phyloP scores from a whole-genome alignment of 2,888 invertebrate genomes.

The Drosophila falleni region DNA sequence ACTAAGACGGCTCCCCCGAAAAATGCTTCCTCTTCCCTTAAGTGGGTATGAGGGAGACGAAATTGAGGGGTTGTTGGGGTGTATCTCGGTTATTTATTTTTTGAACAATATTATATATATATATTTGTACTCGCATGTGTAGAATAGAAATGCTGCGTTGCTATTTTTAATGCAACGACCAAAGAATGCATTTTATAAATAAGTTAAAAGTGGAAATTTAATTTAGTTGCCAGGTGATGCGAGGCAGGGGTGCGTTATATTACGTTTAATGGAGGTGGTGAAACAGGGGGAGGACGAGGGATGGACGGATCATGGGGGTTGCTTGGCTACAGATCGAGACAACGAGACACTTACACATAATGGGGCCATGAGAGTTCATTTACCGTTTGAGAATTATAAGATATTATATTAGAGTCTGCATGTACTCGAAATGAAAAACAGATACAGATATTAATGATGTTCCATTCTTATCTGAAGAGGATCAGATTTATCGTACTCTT shows the following conservation, averaged over 20 bases:
- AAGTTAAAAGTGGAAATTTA: conserved; percentile 56
- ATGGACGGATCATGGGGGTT: conserved; percentile 9
- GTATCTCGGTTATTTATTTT: conserved; percentile 56
- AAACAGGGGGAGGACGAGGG: background rate
- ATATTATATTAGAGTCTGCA: background rate
- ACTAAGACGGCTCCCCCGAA: conserved; percentile 23
- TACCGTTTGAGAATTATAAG: background rate
- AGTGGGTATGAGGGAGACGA: background rate
- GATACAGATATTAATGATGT: background rate
- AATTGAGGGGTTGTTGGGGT: conserved; percentile 2
- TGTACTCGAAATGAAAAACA: background rate
- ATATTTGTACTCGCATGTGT: conserved; percentile 10
- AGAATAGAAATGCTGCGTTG: conserved; percentile 32
- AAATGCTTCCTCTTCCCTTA: conserved; percentile 8
- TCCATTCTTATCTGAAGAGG: background rate
- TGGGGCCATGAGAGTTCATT: conserved; percentile 31
- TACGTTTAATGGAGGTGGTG: background rate
- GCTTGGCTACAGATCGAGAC: conserved; percentile 15
- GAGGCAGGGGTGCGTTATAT: conserved; percentile 19
- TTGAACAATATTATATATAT: conserved; percentile 23
- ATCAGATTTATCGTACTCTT: background rate
- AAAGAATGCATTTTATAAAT: conserved; percentile 65
- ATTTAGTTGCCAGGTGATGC: conserved; percentile 51
- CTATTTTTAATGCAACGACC: conserved; percentile 51
- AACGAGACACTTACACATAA: background rate